Evolutionary conservation across 1,140 invertebrate genomes (phyloP).

Genomic region (Amphibalanus amphitrite): DNA sequence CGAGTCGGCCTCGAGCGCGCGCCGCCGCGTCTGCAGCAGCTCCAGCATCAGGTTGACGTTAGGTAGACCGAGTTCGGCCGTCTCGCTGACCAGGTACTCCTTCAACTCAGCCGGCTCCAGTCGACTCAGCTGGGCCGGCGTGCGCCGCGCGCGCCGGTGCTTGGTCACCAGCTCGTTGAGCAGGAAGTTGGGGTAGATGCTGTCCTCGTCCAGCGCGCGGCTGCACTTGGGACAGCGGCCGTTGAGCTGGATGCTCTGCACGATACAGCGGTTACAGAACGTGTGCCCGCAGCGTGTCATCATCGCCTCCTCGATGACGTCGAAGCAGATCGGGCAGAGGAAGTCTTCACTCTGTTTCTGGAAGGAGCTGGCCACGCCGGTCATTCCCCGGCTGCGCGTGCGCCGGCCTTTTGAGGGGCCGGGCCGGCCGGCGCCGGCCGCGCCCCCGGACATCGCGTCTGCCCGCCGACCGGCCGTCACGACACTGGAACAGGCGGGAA

Average conservation of each 20-base stretch:
- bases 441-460: too few relatives aligned
- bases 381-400: too few relatives aligned
- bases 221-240: constrained; percentile 76
- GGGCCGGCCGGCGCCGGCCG: too few relatives aligned
- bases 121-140: constrained; percentile 20
- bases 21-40: constrained; percentile 55
- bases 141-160: constrained; percentile 39
- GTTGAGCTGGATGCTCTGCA: constrained; percentile 52
- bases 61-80: constrained; percentile 40
- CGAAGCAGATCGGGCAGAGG: constrained; percentile 75
- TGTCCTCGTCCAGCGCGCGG: constrained; percentile 46
- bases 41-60: constrained; percentile 69
- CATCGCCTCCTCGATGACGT: constrained; percentile 74
- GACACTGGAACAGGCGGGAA: too few relatives aligned
- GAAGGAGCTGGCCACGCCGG: too few relatives aligned
- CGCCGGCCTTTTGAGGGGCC: too few relatives aligned
- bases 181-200: constrained; percentile 73
- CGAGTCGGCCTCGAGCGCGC: constrained; percentile 59
- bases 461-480: too few relatives aligned
- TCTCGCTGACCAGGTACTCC: constrained; percentile 21
- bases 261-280: constrained; percentile 73
- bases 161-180: constrained; percentile 67
- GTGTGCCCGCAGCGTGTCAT: constrained; percentile 89
- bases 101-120: constrained; percentile 20
- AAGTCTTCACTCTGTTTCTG: constrained; percentile 32